Base-by-base conservation (phyloP, 2,113 vertebrate genomes). In the Gallinago jamesoni region DNA sequence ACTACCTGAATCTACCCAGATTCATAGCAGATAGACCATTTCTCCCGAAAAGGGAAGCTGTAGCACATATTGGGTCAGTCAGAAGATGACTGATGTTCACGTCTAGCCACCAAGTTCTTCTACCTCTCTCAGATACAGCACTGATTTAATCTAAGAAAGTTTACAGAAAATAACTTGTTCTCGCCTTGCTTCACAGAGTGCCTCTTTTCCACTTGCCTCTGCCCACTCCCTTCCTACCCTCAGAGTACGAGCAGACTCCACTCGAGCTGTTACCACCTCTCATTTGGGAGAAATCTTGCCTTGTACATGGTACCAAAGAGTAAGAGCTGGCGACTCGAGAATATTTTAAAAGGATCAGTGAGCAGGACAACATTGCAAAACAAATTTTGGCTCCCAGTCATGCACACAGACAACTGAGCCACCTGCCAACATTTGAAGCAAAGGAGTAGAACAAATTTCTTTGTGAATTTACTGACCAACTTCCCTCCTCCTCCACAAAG, bases 121-220 rank as follows among this genome's bases (percentile, higher is more conserved):
- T 37, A 64, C 66, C 52, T 66, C 86, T 86, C 76, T 79, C 47
- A 47, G 82, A 64, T 6, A 23, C 83, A 84, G 53, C 56, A 28
- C 48, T 37, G 45, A 81, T 68, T 83, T 81, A 59, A 89, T 59
- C 35, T 39, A 69, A 84, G 90, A 28, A 83, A 64, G 39, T 77
- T 90, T 89, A 80, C 41, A 84, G 69, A 94, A 94, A 93, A 84
- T 64, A 90, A 90, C 92, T 96, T 77, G 68, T 92, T 95, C 96
- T 91, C 39, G 7, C 80, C 73, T 92, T 89, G 72, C 83, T 84
- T 95, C 89, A 84, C 72, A 62, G 64, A 52, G 56, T n/a, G 47
- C 31, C 83, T 75, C 35, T 83, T 89, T 55, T 50, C 59, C 81
- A 92, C 87, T 92, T 87, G 63, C 41, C 63, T 68, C 67, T 84